phyloP scores from a whole-genome alignment of 2,797 vertebrate genomes.

The Spinibarbus caldwelli region DNA sequence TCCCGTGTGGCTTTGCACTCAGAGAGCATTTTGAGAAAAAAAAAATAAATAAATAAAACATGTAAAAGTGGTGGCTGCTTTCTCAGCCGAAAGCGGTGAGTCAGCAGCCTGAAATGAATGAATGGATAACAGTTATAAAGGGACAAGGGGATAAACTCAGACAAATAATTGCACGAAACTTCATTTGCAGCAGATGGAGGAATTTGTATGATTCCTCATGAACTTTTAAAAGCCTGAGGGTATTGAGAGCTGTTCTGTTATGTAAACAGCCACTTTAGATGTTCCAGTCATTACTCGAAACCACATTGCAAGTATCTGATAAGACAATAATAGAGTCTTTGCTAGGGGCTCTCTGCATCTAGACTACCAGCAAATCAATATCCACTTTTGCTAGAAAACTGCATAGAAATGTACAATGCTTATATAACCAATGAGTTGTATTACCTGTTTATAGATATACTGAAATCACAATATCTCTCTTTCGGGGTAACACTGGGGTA shows the following conservation, averaged over 20 bases:
- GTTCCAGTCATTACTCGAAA: conserved; percentile 29
- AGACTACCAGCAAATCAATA: conserved; percentile 38
- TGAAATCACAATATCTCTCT: conserved; percentile 15
- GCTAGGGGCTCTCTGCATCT: conserved; percentile 30
- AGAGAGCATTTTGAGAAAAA: conserved; percentile 17
- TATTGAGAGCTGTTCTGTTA: conserved; percentile 34
- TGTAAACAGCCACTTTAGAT: conserved; percentile 39
- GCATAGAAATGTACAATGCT: background rate
- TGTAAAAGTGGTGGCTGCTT: conserved; percentile 19
- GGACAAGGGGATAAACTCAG: conserved; percentile 12
- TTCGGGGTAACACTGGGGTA: background rate
- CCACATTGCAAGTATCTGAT: conserved; percentile 10
- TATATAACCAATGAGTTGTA: conserved; percentile 20
- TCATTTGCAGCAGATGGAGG: conserved; percentile 43
- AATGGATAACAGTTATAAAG: conserved; percentile 39
- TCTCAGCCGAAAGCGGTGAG: background rate
- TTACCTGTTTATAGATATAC: background rate
- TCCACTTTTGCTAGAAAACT: background rate
- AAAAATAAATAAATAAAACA: no score
- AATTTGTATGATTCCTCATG: conserved; percentile 23
- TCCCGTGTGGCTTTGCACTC: conserved; percentile 20
- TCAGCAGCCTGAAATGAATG: conserved; percentile 38
- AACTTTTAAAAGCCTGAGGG: conserved; percentile 41
- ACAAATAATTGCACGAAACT: conserved; percentile 33
- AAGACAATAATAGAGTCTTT: conserved; percentile 39